Base-by-base conservation (phyloP, 2,113 vertebrate genomes). In the Accipiter cooperii region DNA sequence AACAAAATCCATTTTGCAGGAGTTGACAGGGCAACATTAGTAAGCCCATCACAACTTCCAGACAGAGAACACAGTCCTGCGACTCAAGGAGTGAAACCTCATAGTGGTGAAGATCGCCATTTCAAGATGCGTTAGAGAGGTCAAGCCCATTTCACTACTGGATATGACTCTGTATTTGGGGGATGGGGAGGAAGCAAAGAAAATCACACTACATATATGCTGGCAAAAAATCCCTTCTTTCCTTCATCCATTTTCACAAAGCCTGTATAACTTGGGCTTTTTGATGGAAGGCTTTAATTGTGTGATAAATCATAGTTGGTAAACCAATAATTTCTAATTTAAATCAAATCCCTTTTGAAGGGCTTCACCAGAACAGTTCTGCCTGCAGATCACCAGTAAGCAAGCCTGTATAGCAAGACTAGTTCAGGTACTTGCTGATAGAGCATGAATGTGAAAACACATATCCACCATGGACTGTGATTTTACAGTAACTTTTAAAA, bases 251-350 rank as follows among this genome's bases (percentile, higher is more conserved):
- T 79, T 79, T 83, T 74, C 47, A 71, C 20, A 31, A 91, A 81
- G 38, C 24, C 42, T 28, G 1, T 40, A 65, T 4, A 91, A 24
- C 20, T 64, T 68, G 17, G n/a, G 65, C 17, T 71, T 94, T 94
- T 60, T 64, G 42, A 85, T 64, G n/a, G 47, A 82, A 85, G n/a
- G 12, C 34, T 81, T 26, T 38, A 93, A 70, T 25, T 66, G 12
- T 46, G 29, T 55, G 51, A 78, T 75, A 87, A 87, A 85, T 33
- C 38, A 51, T 15, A 68, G 84, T 11, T 84, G 55, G 33, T 87
- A 80, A 92, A 97, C 65, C n/a, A 87, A 64, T 68, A 51, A 13
- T n/a, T 90, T 90, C 68, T 51, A 25, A 75, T 91, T 82, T 73
- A 87, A 68, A 73, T 79, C 26, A 82, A 91, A 75, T 57, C 28